Evolutionary conservation across 2,797 vertebrate genomes (phyloP).

Genomic region (Holocentrus rufus): DNA sequence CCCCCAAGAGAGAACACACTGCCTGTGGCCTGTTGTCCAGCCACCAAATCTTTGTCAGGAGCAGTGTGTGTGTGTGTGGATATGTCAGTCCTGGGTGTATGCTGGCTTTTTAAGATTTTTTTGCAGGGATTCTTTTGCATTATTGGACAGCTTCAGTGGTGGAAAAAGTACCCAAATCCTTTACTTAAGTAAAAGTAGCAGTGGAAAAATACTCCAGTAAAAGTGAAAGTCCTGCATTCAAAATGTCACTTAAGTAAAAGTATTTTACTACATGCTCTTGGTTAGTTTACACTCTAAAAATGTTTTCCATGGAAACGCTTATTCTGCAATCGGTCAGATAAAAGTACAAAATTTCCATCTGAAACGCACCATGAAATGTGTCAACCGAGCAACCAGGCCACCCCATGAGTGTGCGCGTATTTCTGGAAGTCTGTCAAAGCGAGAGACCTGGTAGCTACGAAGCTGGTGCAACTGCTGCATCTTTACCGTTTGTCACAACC

Average conservation of each 20-base stretch:
- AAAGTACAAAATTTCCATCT: too few species aligned
- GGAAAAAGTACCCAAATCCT: too few species aligned
- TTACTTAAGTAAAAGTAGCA: too few species aligned
- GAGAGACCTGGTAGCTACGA: not conserved
- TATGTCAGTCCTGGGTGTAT: slow-evolving; percentile 11
- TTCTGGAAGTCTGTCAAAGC: not conserved
- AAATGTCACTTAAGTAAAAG: too few species aligned
- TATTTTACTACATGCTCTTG: too few species aligned
- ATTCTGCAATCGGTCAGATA: too few species aligned
- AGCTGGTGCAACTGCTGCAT: not conserved
- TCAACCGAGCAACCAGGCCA: too few species aligned
- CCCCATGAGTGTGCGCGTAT: slow-evolving; percentile 1
- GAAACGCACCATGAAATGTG: too few species aligned
- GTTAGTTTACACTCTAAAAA: too few species aligned
- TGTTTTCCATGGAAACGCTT: too few species aligned
- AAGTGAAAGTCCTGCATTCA: too few species aligned
- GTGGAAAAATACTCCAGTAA: too few species aligned
- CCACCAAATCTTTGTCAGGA: slow-evolving; percentile 3
- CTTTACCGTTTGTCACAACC: not conserved
- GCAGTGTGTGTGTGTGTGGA: slow-evolving; percentile 18
- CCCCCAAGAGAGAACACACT: slow-evolving; percentile 3
- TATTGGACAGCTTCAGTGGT: not conserved
- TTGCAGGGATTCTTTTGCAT: not conserved
- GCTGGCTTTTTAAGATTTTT: not conserved
- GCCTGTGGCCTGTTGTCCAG: slow-evolving; percentile 8